Percentiles rank a stretch among this genome's conserved stretches.
phyloP scores from a whole-genome alignment of 1,140 invertebrate genomes.

The Linepithema humile region DNA sequence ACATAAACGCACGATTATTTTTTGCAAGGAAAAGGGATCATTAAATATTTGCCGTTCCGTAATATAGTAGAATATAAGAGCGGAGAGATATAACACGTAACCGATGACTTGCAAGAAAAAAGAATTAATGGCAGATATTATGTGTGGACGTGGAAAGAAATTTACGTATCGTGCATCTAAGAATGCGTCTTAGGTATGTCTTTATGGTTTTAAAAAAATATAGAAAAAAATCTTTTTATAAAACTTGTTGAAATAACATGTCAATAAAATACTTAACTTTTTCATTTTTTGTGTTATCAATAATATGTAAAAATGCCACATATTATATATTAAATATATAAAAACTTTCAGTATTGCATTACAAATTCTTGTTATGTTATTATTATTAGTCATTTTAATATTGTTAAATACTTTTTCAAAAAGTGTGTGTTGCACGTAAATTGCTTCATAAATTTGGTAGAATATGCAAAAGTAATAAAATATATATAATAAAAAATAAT shows the following conservation, averaged over 20 bases:
- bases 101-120: background rate
- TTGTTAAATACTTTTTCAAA: too few species aligned
- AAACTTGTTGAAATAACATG: background rate
- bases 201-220: background rate
- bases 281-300: background rate
- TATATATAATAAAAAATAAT: too few species aligned
- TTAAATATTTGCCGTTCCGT: constrained; percentile 35
- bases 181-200: too few species aligned
- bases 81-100: background rate
- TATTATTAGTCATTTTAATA: too few species aligned
- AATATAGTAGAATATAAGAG: background rate
- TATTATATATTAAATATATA: background rate
- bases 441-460: too few species aligned
- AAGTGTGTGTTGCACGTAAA: too few species aligned
- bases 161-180: constrained; percentile 14
- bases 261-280: background rate
- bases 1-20: background rate
- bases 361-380: too few species aligned
- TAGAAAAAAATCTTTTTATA: background rate
- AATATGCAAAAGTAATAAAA: too few species aligned
- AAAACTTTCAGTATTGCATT: background rate
- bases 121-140: constrained; percentile 28
- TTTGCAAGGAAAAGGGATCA: constrained; percentile 21
- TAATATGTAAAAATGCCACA: too few species aligned
- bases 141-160: constrained; percentile 13